phyloP scores from a whole-genome alignment of 1,140 invertebrate genomes.

The Ceratitis capitata region DNA sequence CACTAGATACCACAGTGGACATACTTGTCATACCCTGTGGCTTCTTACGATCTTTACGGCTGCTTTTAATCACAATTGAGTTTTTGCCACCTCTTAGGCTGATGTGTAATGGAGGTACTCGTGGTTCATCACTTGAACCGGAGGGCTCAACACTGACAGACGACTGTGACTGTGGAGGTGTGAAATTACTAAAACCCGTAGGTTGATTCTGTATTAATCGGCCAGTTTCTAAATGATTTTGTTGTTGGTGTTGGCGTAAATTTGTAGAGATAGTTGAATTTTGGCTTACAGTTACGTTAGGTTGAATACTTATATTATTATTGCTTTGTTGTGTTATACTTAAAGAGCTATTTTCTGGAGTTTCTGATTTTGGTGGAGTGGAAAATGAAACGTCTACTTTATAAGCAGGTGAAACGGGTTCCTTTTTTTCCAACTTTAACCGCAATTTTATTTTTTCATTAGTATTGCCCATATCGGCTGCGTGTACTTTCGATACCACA shows the following conservation, averaged over 20 bases:
- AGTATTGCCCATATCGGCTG: conserved; percentile 42
- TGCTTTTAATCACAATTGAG: conserved; percentile 86
- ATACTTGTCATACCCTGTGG: conserved; percentile 37
- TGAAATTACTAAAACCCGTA: conserved; percentile 39
- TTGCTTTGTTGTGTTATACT: conserved; percentile 39
- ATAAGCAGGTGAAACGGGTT: conserved; percentile 79
- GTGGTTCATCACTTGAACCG: conserved; percentile 73
- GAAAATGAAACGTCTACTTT: conserved; percentile 82
- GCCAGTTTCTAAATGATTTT: conserved; percentile 26
- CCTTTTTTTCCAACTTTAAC: conserved; percentile 83
- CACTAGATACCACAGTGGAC: conserved; percentile 12
- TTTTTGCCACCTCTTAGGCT: conserved; percentile 86
- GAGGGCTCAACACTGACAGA: conserved; percentile 48
- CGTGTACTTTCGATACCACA: too few relatives aligned
- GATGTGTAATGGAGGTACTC: conserved; percentile 90
- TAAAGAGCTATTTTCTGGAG: conserved; percentile 40
- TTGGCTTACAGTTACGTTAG: conserved; percentile 37
- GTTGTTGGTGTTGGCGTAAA: conserved; percentile 41
- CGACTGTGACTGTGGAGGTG: conserved; percentile 23
- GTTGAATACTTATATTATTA: conserved; percentile 26
- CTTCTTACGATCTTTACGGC: conserved; percentile 79
- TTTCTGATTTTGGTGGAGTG: conserved; percentile 63
- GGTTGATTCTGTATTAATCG: conserved; percentile 49
- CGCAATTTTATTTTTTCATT: conserved; percentile 84
- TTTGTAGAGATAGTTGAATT: conserved; percentile 40